Evolutionary conservation across 2,888 invertebrate genomes (phyloP), one percentile per base, ranked within the genome.

Genomic region (Aplocera efformata): DNA sequence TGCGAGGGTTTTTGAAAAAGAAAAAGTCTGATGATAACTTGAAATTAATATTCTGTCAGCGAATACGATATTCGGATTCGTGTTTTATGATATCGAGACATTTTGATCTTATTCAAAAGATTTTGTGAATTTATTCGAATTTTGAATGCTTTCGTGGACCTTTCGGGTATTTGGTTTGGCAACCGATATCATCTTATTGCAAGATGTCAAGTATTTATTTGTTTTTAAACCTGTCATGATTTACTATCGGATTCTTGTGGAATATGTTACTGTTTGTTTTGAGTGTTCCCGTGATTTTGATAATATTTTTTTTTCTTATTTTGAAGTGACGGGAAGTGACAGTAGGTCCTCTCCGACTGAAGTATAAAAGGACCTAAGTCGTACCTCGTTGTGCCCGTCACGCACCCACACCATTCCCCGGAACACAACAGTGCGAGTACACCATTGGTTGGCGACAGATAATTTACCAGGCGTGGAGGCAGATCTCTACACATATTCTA

Each of bases 1-100:
- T 61, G 67, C 72, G 64, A 79, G 76, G 77, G 78, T 36, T 28
- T 29, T 17, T 10, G 9, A 32, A 4, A 22, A n/a, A n/a, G n/a
- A n/a, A 7, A 9, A 17, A 56, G 57, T 47, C 45, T 42, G 49
- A 61, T 50, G 62, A 74, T 76, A 75, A 72, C 66, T 67, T 74
- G 65, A 77, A 81, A 84, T 84, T 85, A 83, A 83, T 84, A 83
- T 79, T 79, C 80, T 79, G 81, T 82, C 79, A 69, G 70, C 78
- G 71, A 63, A 74, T 71, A 58, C 71, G 72, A 71, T 66, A 45
- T 82, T 82, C 61, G 79, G 59, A 60, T 58, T 58, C 64, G 60
- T 72, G 67, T 79, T 81, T 80, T 73, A 76, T 80, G 61, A 60
- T 53, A 56, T 79, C 76, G 59, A 64, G 63, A 64, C 60, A 58